Evolutionary conservation across 2,888 invertebrate species (phyloP), one percentile per base, ranked within the genome.

Genomic region (Drosophila robusta): DNA sequence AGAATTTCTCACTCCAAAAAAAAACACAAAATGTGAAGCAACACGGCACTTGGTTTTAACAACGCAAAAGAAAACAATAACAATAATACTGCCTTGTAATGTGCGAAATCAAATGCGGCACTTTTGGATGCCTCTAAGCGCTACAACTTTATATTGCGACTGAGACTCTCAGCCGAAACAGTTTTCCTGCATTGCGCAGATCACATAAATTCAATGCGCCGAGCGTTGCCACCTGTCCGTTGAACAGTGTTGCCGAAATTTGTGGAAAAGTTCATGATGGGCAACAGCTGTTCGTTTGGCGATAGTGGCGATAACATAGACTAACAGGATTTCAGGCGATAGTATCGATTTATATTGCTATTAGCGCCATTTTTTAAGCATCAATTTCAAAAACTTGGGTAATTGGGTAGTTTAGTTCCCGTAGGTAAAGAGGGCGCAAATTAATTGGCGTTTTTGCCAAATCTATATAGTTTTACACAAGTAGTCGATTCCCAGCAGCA

Each of bases 31-130:
- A 46, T 14, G 32, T 36, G 12, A 29, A 50, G 16, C 44, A 8
- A 60, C 26, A 61, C 55, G 29, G 34, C 55, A 58, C 52, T 61
- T 57, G 29, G 49, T 46, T 58, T 9, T 26, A 65, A 44, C 45
- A 64, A 64, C 45, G 60, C 61, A 69, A 71, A 64, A 65, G 63
- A 65, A 61, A 46, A 60, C 66, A 75, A 75, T 46, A 79, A 79
- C 74, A 80, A 78, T 73, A 78, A 80, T 84, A 84, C 80, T 80
- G 84, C 47, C 64, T 62, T 69, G 56, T 70, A 80, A 72, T 75
- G 63, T 70, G 75, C 72, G 62, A 65, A 71, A 61, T 44, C 8
- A 47, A 58, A 55, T 55, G 50, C 41, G 70, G 47, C 44, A 62
- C 18, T 47, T 24, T n/a, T 11, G 11, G 12, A 45, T 46, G 16